These are phyloP conservation scores for Heliconius erato DNA, from an alignment of 2,888 invertebrate species.

Conservation along the genomic window DNA sequence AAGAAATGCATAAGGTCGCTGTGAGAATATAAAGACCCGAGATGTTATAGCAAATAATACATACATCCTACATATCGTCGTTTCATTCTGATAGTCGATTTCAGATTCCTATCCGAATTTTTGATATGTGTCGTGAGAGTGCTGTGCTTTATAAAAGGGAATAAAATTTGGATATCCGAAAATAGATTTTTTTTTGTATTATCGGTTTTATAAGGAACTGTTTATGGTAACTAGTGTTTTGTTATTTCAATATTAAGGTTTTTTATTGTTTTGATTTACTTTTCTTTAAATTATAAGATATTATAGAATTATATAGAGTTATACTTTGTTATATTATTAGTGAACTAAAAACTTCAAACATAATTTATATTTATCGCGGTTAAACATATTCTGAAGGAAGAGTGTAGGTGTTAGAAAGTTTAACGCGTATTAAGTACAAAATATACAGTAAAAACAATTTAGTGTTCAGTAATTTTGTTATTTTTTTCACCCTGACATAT, in stretches of 20 bases:
- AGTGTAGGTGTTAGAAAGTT: not conserved
- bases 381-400: not conserved
- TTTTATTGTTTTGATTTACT: not conserved
- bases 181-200: slow-evolving; percentile 2
- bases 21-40: slow-evolving; percentile 41
- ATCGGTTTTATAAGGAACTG: not conserved
- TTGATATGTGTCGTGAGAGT: slow-evolving; percentile 30
- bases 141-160: slow-evolving; percentile 19
- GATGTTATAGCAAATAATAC: slow-evolving; percentile 39
- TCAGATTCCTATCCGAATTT: slow-evolving; percentile 33
- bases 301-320: not conserved
- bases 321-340: not conserved
- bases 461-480: not conserved
- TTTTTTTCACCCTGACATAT: too few species aligned
- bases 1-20: slow-evolving; percentile 78
- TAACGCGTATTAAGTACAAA: not conserved
- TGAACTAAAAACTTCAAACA: not conserved
- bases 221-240: not conserved
- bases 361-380: not conserved
- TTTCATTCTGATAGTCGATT: slow-evolving; percentile 27
- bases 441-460: not conserved
- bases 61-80: slow-evolving; percentile 29
- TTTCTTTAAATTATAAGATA: not conserved
- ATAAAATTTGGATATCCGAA: slow-evolving; percentile 21
- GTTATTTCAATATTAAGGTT: not conserved